Evolutionary conservation across 2,113 vertebrate species (phyloP).

Genomic region (Acanthochromis polyacanthus): DNA sequence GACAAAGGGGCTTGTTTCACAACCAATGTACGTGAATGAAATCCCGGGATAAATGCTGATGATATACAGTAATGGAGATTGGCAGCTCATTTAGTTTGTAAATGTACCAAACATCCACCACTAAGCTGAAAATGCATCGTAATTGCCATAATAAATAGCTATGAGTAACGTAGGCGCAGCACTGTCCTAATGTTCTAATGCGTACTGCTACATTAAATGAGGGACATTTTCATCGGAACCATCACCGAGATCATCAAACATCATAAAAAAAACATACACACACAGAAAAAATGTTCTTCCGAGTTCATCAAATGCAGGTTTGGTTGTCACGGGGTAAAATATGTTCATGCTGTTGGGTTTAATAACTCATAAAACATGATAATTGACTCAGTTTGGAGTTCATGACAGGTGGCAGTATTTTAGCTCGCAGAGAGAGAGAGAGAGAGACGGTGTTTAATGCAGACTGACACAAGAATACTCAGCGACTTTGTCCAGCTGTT

Average conservation of each 20-base stretch:
- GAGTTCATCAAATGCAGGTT: conserved; percentile 54
- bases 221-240: conserved; percentile 30
- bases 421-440: conserved; percentile 29
- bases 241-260: conserved; percentile 51
- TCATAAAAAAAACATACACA: conserved; percentile 37
- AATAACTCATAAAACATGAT: conserved; percentile 61
- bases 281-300: conserved; percentile 10
- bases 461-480: neutral
- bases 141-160: conserved; percentile 61
- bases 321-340: conserved; percentile 32
- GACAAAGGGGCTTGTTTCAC: conserved; percentile 40
- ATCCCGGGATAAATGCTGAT: conserved; percentile 49
- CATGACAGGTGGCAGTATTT: conserved; percentile 29
- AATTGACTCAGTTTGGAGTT: conserved; percentile 43
- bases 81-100: conserved; percentile 60
- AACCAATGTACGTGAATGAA: conserved; percentile 37
- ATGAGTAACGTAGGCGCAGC: conserved; percentile 22
- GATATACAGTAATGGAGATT: conserved; percentile 50
- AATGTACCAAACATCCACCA: conserved; percentile 54
- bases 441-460: neutral
- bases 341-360: conserved; percentile 20
- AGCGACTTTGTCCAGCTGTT: neutral
- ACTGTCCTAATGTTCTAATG: conserved; percentile 37
- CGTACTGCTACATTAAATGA: conserved; percentile 23
- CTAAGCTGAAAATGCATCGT: conserved; percentile 51